Conservation (phyloP, 1,140 invertebrate species). For the Vanessa tameamea region DNA sequence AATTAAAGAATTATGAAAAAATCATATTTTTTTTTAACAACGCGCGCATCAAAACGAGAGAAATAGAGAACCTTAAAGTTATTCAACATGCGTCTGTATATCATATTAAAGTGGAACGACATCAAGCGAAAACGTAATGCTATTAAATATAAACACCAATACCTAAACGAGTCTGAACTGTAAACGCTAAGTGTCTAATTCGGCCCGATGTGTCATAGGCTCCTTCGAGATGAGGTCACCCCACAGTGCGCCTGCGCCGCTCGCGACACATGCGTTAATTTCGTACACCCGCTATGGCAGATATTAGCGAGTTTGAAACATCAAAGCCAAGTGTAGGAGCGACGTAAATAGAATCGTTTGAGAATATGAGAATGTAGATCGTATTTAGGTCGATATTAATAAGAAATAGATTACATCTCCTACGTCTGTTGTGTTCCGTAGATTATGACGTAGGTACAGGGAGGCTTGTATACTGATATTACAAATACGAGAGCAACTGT, state of each 20-base stretch:
- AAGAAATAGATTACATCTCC: no score
- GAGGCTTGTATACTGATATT: no score
- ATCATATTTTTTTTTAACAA: no score
- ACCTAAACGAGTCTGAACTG: not conserved
- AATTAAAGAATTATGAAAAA: no score
- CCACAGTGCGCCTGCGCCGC: conserved; percentile 30
- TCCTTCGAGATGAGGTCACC: conserved; percentile 45
- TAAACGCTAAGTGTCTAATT: conserved; percentile 23
- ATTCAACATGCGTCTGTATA: no score
- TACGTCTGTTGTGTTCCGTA: no score
- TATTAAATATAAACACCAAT: no score
- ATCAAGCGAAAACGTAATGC: no score
- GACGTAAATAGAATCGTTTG: conserved; percentile 2
- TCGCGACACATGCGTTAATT: conserved; percentile 30
- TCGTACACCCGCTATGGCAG: conserved; percentile 23
- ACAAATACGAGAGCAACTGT: no score
- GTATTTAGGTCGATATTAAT: not conserved
- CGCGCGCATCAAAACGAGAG: no score
- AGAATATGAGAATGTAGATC: not conserved
- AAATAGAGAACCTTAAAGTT: no score
- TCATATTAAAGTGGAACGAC: no score
- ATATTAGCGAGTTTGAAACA: conserved; percentile 10
- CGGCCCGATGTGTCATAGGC: conserved; percentile 38
- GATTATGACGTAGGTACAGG: not conserved
- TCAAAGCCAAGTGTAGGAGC: conserved; percentile 4